A percentile compares a stretch with the other conserved stretches of the same genome.
These are phyloP conservation scores for Helicolenus hilgendorfi DNA, from an alignment of 2,797 vertebrate genomes.

Conservation along the genomic window DNA sequence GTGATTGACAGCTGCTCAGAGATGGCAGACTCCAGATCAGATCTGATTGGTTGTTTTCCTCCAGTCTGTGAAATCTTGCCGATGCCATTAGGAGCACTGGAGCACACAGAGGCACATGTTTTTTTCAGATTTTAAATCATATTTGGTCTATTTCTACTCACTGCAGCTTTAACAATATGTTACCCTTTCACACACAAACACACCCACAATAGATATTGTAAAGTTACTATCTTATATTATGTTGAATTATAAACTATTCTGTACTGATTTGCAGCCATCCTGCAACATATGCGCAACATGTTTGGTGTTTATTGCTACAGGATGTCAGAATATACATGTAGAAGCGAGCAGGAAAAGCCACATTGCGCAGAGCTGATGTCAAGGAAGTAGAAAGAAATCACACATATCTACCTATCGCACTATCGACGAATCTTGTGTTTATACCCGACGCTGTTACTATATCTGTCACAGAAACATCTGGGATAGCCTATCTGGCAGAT, in stretches of 20 bases:
- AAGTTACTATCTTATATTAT: neutral
- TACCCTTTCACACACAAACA: neutral
- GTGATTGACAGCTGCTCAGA: too few species aligned
- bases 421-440: neutral
- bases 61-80: too few species aligned
- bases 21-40: too few species aligned
- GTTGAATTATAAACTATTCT: neutral
- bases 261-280: neutral
- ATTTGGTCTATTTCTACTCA: too few species aligned
- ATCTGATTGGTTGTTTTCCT: too few species aligned
- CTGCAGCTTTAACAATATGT: neutral
- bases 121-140: too few species aligned
- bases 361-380: constrained; percentile 45
- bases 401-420: neutral
- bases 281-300: neutral
- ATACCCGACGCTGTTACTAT: too few species aligned
- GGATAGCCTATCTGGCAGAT: neutral
- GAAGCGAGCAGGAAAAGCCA: constrained; percentile 17
- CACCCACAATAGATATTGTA: neutral
- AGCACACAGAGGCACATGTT: too few species aligned
- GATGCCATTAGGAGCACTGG: too few species aligned
- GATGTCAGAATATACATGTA: neutral
- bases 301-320: neutral
- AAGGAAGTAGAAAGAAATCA: constrained; percentile 78
- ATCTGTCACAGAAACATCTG: neutral